Evolutionary conservation across 2,797 vertebrate genomes (phyloP), one percentile per base, ranked within the genome.

Genomic region (Salarias fasciatus): DNA sequence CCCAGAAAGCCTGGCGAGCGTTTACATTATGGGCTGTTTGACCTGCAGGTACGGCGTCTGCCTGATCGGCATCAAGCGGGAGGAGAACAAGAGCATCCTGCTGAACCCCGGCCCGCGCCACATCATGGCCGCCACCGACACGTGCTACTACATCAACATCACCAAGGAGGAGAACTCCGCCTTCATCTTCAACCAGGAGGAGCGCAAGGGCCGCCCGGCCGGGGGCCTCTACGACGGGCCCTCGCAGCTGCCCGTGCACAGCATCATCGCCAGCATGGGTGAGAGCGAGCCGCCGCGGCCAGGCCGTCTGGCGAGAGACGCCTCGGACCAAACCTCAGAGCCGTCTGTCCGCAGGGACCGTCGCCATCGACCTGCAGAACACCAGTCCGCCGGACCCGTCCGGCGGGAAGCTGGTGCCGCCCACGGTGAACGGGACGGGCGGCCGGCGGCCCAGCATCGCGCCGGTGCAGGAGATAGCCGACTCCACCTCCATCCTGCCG

Each of bases 141-240:
- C 95, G 53, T 98, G 97, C 87, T 99, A 98, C 93, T 99, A 98
- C 90, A 98, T 98, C 88, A 98, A 98, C 91, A 98, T 99, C 90
- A 99, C 97, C 83, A 99, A 99, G 89, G 97, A 99, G 87, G 97
- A 99, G 92, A 98, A 99, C 92, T 99, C 97, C 0, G 96, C 96
- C 61, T 98, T 99, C 91, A 97, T 96, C 86, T 97, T 98, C 85
- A 96, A 96, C 79, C 94, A 98, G 90, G 97, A 98, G 81, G 96
- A 97, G 87, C 92, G 92, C 83, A 95, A 95, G 55, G 87, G 87
- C n/a, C 75, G 73, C 2, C 12, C 87, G 80, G 9, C 52, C 13
- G 0, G 86, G 87, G 92, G 94, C 0, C 70, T 91, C 41, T 94
- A 88, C 0, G 94, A 94, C 0, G 95, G 94, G 8, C 94, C 97